phyloP scores from a whole-genome alignment of 2,888 invertebrate species.

The Leucania comma region DNA sequence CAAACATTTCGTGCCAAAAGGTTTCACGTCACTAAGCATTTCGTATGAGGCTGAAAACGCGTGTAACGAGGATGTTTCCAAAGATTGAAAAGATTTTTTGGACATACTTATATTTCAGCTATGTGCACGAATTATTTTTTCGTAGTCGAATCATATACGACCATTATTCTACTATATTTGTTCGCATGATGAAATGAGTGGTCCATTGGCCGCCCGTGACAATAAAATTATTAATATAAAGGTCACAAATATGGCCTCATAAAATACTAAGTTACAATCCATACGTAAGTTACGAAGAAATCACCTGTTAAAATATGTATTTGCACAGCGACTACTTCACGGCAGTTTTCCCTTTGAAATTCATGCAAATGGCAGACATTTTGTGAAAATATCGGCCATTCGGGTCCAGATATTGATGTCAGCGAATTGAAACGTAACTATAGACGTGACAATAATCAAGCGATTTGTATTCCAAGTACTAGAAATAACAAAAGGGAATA shows the following conservation, averaged over 20 bases:
- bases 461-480: conserved; percentile 52
- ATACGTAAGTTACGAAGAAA: conserved; percentile 14
- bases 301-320: conserved; percentile 18
- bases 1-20: conserved; percentile 17
- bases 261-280: conserved; percentile 3
- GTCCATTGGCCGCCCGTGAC: neutral
- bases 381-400: conserved; percentile 36
- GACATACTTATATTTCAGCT: neutral
- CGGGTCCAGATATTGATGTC: conserved; percentile 51
- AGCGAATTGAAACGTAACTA: conserved; percentile 50
- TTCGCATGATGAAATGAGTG: conserved; percentile 1
- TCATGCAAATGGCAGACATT: conserved; percentile 49
- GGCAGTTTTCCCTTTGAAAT: conserved; percentile 30
- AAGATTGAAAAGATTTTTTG: neutral
- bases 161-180: neutral
- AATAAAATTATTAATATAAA: neutral
- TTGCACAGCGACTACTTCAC: conserved; percentile 5
- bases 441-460: conserved; percentile 38
- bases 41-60: neutral
- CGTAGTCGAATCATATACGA: neutral
- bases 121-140: neutral
- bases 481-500: conserved; percentile 27
- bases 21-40: neutral
- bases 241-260: neutral
- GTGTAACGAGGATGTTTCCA: neutral